Evolutionary conservation across 2,888 invertebrate species (phyloP).

Genomic region (Julus scanicus): DNA sequence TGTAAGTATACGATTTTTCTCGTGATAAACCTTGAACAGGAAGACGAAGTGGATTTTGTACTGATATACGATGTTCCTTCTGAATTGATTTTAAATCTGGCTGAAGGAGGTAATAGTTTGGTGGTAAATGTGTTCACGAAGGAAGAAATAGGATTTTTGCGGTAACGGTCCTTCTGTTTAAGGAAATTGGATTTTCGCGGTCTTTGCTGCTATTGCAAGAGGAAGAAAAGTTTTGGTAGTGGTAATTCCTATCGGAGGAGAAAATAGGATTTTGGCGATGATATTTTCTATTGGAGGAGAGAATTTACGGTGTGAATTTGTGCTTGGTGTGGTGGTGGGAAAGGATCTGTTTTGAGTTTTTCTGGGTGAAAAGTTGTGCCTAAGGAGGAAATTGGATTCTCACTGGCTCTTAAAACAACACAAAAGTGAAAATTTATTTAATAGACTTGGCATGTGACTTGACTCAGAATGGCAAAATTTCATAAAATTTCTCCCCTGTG

Average conservation of each 20-base stretch:
- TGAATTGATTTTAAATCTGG: neutral
- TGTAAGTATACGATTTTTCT: neutral
- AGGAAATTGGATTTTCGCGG: neutral
- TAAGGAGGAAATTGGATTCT: no score
- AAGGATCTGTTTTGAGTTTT: neutral
- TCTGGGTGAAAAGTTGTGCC: no score
- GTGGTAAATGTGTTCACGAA: neutral
- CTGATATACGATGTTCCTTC: neutral
- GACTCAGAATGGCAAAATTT: neutral
- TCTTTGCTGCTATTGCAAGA: neutral
- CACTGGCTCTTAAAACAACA: neutral
- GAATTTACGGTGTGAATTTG: neutral
- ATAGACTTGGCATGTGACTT: constrained; percentile 17
- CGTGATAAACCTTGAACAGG: neutral
- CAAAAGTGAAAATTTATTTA: constrained; percentile 22
- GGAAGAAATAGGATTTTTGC: neutral
- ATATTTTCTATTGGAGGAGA: neutral
- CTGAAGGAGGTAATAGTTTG: neutral
- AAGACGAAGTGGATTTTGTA: constrained; percentile 1
- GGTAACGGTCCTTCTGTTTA: neutral
- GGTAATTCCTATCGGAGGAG: neutral
- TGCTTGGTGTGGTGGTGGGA: neutral
- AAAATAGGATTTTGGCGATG: neutral
- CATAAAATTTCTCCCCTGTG: constrained; percentile 20
- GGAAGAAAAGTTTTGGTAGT: neutral